Conservation (phyloP, 2,888 invertebrate species). For the Neria commutata region DNA sequence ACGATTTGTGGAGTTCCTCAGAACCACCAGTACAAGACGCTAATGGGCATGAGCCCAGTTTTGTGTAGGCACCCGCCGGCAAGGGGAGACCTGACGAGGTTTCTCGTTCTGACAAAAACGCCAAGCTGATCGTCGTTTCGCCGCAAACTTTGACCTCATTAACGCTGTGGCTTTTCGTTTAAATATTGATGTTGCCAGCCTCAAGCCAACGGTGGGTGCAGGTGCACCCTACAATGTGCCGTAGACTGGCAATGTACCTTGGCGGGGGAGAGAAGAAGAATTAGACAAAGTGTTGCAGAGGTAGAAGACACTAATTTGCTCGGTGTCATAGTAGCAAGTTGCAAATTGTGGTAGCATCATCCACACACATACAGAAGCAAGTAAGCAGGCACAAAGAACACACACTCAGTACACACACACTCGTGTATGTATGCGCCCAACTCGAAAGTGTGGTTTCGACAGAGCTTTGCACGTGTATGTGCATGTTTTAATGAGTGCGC, state of each 20-base stretch:
- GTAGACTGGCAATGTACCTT: background rate
- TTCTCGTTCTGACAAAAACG: background rate
- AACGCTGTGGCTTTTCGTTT: conserved; percentile 27
- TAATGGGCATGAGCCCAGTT: too few relatives aligned
- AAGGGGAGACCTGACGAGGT: too few relatives aligned
- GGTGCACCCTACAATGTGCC: background rate
- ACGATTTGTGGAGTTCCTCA: too few relatives aligned
- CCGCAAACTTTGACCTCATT: conserved; percentile 30
- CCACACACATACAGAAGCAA: background rate
- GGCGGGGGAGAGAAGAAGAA: background rate
- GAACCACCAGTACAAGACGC: too few relatives aligned
- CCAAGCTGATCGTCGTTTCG: background rate
- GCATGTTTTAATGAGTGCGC: too few relatives aligned
- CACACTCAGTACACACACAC: background rate
- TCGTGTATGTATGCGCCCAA: too few relatives aligned
- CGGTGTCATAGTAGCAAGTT: conserved; percentile 21
- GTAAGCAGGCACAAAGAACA: background rate
- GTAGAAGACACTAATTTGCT: conserved; percentile 18
- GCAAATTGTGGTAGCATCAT: conserved; percentile 20
- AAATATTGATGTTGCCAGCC: conserved; percentile 26
- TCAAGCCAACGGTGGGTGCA: background rate
- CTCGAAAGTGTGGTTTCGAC: background rate
- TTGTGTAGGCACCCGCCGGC: too few relatives aligned
- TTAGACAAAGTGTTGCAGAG: background rate
- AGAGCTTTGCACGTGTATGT: too few relatives aligned